phyloP scores from a whole-genome alignment of 2,888 invertebrate species.

The Xylota segnis region DNA sequence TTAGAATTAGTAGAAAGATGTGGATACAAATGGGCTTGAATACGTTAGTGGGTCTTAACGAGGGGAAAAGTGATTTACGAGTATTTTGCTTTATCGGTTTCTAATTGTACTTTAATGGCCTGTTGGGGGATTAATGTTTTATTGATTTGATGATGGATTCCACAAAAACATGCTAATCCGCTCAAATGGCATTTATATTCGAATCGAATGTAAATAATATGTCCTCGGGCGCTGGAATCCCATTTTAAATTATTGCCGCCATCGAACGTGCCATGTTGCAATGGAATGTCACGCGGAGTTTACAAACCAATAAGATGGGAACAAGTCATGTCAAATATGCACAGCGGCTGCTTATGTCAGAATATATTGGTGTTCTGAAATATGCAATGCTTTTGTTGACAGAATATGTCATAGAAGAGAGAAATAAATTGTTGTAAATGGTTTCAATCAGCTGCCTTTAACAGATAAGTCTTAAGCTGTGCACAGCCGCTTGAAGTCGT shows the following conservation, averaged over 20 bases:
- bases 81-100: constrained; percentile 38
- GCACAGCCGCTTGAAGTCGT: no score
- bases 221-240: neutral
- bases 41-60: constrained; percentile 1
- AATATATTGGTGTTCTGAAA: neutral
- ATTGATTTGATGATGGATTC: constrained; percentile 38
- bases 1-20: constrained; percentile 34
- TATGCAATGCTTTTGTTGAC: neutral
- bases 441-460: no score
- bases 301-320: neutral
- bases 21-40: no score
- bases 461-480: no score
- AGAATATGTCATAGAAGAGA: neutral
- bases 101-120: constrained; percentile 62
- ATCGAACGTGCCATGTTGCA: neutral
- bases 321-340: neutral
- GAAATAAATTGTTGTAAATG: no score
- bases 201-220: neutral
- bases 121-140: constrained; percentile 29
- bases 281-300: neutral
- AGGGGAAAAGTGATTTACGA: constrained; percentile 36
- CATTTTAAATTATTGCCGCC: neutral
- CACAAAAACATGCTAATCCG: constrained; percentile 19
- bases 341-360: neutral
- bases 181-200: neutral